phyloP scores from a whole-genome alignment of 2,888 invertebrate genomes.

The Limnephilus rhombicus region DNA sequence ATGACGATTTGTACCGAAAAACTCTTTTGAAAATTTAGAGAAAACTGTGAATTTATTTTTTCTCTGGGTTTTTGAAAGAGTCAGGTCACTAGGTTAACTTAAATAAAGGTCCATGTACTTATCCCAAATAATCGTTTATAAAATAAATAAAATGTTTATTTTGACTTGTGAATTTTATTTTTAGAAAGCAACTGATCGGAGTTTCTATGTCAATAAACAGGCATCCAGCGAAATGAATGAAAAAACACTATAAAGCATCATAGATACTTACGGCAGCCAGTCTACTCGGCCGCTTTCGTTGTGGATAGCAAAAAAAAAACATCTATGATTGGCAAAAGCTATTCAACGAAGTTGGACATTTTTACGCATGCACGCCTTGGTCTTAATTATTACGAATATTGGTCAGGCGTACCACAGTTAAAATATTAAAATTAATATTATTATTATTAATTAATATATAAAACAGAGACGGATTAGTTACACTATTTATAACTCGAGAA shows the following conservation, averaged over 20 bases:
- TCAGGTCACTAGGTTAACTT: background rate
- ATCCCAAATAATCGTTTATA: background rate
- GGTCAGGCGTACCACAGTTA: too few species aligned
- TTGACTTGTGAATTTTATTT: background rate
- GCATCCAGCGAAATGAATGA: background rate
- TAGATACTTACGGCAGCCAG: background rate
- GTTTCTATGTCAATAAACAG: background rate
- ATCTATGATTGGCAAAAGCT: background rate
- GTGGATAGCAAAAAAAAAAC: background rate
- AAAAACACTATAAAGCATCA: background rate
- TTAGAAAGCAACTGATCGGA: background rate
- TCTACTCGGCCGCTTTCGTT: background rate
- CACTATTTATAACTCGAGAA: too few species aligned
- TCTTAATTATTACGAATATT: too few species aligned
- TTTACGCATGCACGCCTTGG: background rate
- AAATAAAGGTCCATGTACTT: background rate
- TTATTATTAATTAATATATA: too few species aligned
- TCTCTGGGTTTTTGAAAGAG: background rate
- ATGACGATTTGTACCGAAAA: background rate
- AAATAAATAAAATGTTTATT: background rate
- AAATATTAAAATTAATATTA: too few species aligned
- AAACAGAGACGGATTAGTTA: too few species aligned
- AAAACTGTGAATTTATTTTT: background rate
- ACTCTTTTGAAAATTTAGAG: background rate
- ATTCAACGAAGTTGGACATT: background rate